Conservation (phyloP, 2,888 invertebrate species). For the Morpho helenor region DNA sequence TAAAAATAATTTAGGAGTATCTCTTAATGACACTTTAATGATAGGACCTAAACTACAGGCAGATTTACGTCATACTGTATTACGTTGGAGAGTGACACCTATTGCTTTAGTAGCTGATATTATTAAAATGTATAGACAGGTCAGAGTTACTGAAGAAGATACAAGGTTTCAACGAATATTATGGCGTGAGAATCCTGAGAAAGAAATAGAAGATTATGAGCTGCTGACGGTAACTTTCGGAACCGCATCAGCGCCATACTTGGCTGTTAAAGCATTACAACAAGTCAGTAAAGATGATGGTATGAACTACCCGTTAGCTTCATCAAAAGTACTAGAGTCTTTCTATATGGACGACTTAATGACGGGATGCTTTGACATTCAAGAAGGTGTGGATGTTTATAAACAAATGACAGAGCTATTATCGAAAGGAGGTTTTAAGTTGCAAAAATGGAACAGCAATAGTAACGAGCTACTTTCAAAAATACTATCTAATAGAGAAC, state of each 20-base stretch:
- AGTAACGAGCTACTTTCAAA: constrained; percentile 14
- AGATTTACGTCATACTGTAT: constrained; percentile 12
- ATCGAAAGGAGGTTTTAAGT: constrained; percentile 30
- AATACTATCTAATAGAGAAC: background rate
- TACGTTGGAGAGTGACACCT: background rate
- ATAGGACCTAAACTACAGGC: constrained; percentile 32
- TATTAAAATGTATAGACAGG: constrained; percentile 1
- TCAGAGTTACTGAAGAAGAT: background rate
- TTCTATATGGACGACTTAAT: constrained; percentile 30
- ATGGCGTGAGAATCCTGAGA: constrained; percentile 18
- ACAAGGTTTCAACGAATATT: constrained; percentile 13
- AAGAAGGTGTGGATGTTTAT: constrained; percentile 15
- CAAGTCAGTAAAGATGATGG: constrained; percentile 24
- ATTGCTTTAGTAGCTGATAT: background rate
- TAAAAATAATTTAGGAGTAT: constrained; percentile 7
- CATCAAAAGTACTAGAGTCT: constrained; percentile 5
- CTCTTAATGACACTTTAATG: constrained; percentile 30
- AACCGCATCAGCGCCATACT: constrained; percentile 24
- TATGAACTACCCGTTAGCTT: too few relatives aligned
- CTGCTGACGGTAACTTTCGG: constrained; percentile 26
- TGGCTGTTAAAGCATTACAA: constrained; percentile 24
- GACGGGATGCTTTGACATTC: constrained; percentile 26
- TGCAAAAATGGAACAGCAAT: constrained; percentile 31
- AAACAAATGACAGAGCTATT: constrained; percentile 30
- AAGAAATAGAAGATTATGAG: constrained; percentile 11